Conservation (phyloP, 2,888 invertebrate genomes). For the Caenorhabditis doughertyi region DNA sequence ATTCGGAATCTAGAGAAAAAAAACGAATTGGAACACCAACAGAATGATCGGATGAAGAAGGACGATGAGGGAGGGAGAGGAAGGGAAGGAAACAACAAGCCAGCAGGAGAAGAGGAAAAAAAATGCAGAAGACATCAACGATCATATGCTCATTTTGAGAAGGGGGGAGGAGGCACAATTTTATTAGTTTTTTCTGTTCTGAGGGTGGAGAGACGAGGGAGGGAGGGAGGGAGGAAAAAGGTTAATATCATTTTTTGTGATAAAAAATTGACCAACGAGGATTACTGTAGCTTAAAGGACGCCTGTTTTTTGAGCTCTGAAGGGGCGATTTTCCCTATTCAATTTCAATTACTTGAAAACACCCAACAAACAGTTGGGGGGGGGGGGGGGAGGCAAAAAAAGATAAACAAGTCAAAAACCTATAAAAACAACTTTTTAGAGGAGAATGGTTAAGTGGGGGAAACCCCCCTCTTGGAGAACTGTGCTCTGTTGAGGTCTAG, state of each 20-base stretch:
- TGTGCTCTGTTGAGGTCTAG: too few species aligned
- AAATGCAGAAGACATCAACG: constrained; percentile 18
- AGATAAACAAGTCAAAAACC: constrained; percentile 6
- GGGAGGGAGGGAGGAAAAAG: background rate
- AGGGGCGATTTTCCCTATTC: background rate
- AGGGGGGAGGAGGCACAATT: constrained; percentile 2
- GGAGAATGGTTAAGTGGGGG: too few species aligned
- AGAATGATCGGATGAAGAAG: too few species aligned
- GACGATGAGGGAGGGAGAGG: background rate
- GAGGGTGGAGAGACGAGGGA: background rate
- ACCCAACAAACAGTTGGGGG: background rate
- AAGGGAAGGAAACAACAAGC: background rate
- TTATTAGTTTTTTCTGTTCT: constrained; percentile 26
- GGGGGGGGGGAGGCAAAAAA: background rate
- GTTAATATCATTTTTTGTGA: background rate
- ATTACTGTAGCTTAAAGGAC: background rate
- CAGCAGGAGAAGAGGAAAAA: background rate
- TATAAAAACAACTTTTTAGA: background rate
- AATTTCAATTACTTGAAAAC: background rate
- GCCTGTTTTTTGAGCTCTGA: background rate
- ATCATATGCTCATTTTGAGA: constrained; percentile 25
- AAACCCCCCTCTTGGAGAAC: too few species aligned
- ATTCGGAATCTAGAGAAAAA: too few species aligned
- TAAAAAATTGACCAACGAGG: background rate
- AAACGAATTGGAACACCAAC: too few species aligned